A percentile compares a stretch with the other conserved stretches of the same genome.
Evolutionary conservation across 2,797 vertebrate genomes (phyloP).

Genomic region (Numenius phaeopus): DNA sequence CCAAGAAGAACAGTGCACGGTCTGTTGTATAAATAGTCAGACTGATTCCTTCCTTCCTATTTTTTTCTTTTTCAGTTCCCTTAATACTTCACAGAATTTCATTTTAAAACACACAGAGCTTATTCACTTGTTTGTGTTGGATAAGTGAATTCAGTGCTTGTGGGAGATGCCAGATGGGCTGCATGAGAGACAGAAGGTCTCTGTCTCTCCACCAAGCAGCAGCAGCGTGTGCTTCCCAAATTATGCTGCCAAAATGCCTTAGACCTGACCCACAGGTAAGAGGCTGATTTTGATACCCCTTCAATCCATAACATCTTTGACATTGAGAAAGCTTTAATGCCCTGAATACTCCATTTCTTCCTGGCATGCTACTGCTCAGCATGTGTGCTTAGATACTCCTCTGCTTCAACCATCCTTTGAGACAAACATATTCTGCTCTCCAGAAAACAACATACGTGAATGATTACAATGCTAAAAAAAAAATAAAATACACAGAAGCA

Average conservation of each 20-base stretch:
- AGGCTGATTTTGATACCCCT: not conserved
- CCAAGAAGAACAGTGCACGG: not conserved
- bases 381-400: not conserved
- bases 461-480: not conserved
- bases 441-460: not conserved
- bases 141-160: slow-evolving; percentile 42
- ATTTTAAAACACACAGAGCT: slow-evolving; percentile 35
- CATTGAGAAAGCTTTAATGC: not conserved
- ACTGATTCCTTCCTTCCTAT: slow-evolving; percentile 35
- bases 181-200: slow-evolving; percentile 21
- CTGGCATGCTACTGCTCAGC: accelerated
- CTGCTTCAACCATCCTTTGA: not conserved
- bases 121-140: slow-evolving; percentile 50
- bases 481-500: not conserved
- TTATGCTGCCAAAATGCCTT: not conserved
- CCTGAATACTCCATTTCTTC: not conserved
- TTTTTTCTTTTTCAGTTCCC: not conserved
- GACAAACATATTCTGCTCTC: not conserved
- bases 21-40: slow-evolving; percentile 21
- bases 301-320: not conserved
- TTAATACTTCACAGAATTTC: no score
- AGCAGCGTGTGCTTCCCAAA: not conserved
- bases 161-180: slow-evolving; percentile 65
- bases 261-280: slow-evolving; percentile 13
- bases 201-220: slow-evolving; percentile 15